A percentile compares a stretch with the other conserved stretches of the same genome.
Evolutionary conservation across 1,140 invertebrate genomes (phyloP).

Genomic region (Eumeta japonica): DNA sequence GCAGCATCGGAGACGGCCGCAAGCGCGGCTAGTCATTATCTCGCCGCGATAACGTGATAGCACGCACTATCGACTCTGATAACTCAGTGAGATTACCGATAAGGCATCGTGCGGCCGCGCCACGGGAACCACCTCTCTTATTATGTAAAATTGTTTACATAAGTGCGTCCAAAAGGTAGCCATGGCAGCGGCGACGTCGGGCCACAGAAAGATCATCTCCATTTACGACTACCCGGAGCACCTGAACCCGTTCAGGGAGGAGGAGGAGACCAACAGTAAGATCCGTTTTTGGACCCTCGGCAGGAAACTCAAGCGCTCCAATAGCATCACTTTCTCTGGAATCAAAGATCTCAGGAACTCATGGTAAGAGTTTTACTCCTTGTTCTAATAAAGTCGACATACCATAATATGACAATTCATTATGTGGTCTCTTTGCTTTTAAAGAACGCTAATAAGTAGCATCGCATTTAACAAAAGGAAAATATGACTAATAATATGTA

Average conservation of each 20-base stretch:
- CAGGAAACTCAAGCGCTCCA: slow-evolving; percentile 41
- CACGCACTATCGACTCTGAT: slow-evolving; percentile 49
- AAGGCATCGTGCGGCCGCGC: slow-evolving; percentile 42
- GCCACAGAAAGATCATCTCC: slow-evolving; percentile 41
- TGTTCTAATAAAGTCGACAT: too few species aligned
- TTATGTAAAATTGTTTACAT: slow-evolving; percentile 42
- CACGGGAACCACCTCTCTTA: too few species aligned
- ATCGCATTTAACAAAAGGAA: too few species aligned
- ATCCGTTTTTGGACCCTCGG: slow-evolving; percentile 57
- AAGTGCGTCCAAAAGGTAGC: slow-evolving; percentile 15
- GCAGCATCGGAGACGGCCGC: too few species aligned
- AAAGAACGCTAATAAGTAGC: too few species aligned
- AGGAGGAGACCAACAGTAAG: slow-evolving; percentile 61
- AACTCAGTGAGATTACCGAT: slow-evolving; percentile 50
- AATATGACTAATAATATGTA: too few species aligned
- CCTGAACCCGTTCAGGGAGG: slow-evolving; percentile 70
- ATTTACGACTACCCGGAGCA: slow-evolving; percentile 72
- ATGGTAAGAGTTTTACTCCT: slow-evolving; percentile 39
- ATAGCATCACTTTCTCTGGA: slow-evolving; percentile 59
- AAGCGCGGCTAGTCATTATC: too few species aligned
- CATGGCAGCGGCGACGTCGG: slow-evolving; percentile 38
- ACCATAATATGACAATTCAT: too few species aligned
- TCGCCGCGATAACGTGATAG: slow-evolving; percentile 41
- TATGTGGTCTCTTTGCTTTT: too few species aligned
- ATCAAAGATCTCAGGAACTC: slow-evolving; percentile 60